phyloP scores from a whole-genome alignment of 2,113 vertebrate species.

The Xiphorhynchus elegans region DNA sequence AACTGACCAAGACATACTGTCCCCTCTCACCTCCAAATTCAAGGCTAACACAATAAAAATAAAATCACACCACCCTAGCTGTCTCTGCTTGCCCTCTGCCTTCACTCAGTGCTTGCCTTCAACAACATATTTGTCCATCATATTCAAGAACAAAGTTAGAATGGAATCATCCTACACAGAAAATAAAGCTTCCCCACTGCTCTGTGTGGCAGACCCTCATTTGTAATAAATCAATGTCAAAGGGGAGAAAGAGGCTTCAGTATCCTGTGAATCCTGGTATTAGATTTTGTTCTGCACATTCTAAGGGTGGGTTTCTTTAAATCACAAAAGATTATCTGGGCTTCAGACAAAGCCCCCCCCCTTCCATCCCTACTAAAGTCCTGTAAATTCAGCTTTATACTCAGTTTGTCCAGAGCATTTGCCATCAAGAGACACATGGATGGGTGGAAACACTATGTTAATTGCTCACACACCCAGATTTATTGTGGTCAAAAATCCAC shows the following conservation, averaged over 20 bases:
- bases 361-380: not conserved
- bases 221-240: not conserved
- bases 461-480: conserved; percentile 37
- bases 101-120: not conserved
- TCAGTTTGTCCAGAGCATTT: not conserved
- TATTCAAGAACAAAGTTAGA: not conserved
- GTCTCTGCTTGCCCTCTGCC: not conserved
- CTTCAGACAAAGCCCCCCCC: not conserved
- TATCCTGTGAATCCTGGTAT: not conserved
- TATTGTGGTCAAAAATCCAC: conserved; percentile 35
- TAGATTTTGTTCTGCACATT: not conserved
- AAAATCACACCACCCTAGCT: not conserved
- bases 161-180: not conserved
- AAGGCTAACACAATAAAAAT: not conserved
- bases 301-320: not conserved
- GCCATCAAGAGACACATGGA: not conserved
- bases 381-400: not conserved
- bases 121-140: not conserved
- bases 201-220: not conserved
- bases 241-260: not conserved
- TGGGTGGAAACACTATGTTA: conserved; percentile 47
- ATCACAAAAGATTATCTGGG: not conserved
- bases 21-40: not conserved
- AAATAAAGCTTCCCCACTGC: not conserved
- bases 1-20: not conserved